Evolutionary conservation across 2,113 vertebrate genomes (phyloP), one percentile per base, ranked within the genome.

Genomic region (Mellivora capensis): DNA sequence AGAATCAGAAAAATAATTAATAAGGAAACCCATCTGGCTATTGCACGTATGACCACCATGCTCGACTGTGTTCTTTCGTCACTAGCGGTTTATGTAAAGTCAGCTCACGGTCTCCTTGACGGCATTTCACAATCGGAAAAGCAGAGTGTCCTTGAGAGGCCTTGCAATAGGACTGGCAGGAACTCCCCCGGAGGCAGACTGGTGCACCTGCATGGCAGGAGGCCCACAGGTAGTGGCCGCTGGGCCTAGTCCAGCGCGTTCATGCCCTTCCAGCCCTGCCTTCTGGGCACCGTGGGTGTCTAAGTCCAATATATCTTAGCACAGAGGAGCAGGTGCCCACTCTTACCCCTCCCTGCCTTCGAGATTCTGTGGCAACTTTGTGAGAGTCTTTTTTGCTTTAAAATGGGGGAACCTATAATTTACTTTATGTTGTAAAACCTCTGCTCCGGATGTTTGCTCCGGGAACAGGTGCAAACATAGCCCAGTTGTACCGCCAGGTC

Each of bases 291-390:
- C 29, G 13, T 6, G 20, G 4, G 1, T 34, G 0, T 52, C 12
- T 31, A 54, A 61, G 25, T 49, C 27, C 3, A 15, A 2, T 0
- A 1, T 2, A 52, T 1, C 31, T 31, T 17, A 23, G 6, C 7
- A 25, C n/a, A 31, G 47, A 87, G 2, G 42, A 1, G 3, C 34
- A 37, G 34, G 1, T 13, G 17, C 25, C 21, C 31, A 8, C 12
- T 7, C 47, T 57, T 47, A 14, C 2, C 13, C 34, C 10, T 23
- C 31, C n/a, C 34, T 12, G 1, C 7, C 2, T 59, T 80, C 25
- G 21, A 3, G 42, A 57, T 49, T 69, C 47, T 29, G 6, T 54
- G n/a, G 20, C 39, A 42, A 74, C 20, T 79, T 44, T 59, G 12
- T 54, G 23, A 10, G 3, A 52, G 15, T 90, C 31, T 37, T 37